phyloP scores from a whole-genome alignment of 1,140 invertebrate genomes.

The Ooceraea biroi region DNA sequence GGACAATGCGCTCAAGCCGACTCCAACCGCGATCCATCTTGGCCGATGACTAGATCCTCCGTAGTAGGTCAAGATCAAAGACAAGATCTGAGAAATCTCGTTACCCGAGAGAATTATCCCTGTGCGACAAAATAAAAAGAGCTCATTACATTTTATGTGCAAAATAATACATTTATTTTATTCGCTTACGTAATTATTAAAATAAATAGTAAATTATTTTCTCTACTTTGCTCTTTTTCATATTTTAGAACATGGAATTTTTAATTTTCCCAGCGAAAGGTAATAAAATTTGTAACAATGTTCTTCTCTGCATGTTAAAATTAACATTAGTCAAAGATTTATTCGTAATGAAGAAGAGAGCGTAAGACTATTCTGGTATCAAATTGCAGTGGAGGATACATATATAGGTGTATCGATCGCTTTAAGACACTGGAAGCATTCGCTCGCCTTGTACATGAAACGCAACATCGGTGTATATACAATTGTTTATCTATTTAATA shows the following conservation, averaged over 20 bases:
- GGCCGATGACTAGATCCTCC: slow-evolving; percentile 88
- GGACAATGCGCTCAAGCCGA: slow-evolving; percentile 88
- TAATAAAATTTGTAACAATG: background rate
- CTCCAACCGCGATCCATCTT: slow-evolving; percentile 89
- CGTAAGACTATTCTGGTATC: background rate
- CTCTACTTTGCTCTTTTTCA: slow-evolving; percentile 2
- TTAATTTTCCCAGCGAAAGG: background rate
- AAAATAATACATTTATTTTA: background rate
- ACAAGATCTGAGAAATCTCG: slow-evolving; percentile 90
- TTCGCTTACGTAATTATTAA: background rate
- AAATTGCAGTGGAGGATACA: slow-evolving; percentile 17
- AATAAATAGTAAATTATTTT: too few species aligned
- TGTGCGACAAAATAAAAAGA: slow-evolving; percentile 75
- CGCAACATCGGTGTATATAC: background rate
- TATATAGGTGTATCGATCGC: slow-evolving; percentile 30
- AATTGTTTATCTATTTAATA: background rate
- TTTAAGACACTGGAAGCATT: background rate
- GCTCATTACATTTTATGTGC: background rate
- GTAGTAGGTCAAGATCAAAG: slow-evolving; percentile 88
- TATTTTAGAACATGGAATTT: background rate
- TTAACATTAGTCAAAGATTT: background rate
- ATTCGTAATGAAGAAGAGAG: background rate
- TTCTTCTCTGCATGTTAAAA: background rate
- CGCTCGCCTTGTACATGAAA: background rate
- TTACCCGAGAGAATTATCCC: slow-evolving; percentile 90